Evolutionary conservation across 2,113 vertebrate genomes (phyloP).

Genomic region (Chaetodon trifascialis): DNA sequence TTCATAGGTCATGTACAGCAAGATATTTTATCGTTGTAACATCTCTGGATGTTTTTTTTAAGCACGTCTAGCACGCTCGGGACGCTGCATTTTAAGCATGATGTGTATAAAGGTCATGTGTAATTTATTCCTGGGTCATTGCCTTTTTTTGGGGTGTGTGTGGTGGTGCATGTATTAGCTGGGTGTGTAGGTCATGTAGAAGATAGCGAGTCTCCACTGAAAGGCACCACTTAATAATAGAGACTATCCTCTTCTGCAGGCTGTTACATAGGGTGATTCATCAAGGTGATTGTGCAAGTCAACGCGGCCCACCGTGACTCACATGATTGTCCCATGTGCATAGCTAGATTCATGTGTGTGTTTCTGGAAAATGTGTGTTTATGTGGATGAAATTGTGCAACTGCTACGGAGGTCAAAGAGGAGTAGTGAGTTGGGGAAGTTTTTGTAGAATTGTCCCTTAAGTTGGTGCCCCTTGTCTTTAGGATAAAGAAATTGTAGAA

Average conservation of each 20-base stretch:
- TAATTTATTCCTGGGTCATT: constrained; percentile 63
- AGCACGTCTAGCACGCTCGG: neutral
- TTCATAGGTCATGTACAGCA: constrained; percentile 51
- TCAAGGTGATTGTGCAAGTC: constrained; percentile 77
- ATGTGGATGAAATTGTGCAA: constrained; percentile 48
- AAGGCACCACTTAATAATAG: constrained; percentile 59
- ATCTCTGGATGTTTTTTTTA: constrained; percentile 42
- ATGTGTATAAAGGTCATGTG: constrained; percentile 44
- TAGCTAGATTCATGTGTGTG: constrained; percentile 56
- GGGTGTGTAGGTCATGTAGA: constrained; percentile 66
- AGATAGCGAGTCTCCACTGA: constrained; percentile 45
- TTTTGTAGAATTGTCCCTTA: constrained; percentile 41
- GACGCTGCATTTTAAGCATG: constrained; percentile 42
- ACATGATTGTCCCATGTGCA: constrained; percentile 67
- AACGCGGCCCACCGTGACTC: constrained; percentile 48
- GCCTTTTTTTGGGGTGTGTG: constrained; percentile 12
- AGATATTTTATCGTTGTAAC: constrained; percentile 37
- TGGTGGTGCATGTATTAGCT: constrained; percentile 24
- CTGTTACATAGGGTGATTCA: constrained; percentile 71
- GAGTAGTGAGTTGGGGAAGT: constrained; percentile 43
- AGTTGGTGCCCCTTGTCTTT: constrained; percentile 7
- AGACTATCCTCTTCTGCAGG: constrained; percentile 55
- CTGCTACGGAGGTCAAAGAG: constrained; percentile 38
- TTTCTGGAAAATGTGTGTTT: constrained; percentile 51
- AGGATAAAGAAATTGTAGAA: neutral